Percentiles rank a stretch among this genome's conserved stretches.
Conservation (phyloP, 92 coral and sea anemone genomes). For the Galaxea fascicularis region DNA sequence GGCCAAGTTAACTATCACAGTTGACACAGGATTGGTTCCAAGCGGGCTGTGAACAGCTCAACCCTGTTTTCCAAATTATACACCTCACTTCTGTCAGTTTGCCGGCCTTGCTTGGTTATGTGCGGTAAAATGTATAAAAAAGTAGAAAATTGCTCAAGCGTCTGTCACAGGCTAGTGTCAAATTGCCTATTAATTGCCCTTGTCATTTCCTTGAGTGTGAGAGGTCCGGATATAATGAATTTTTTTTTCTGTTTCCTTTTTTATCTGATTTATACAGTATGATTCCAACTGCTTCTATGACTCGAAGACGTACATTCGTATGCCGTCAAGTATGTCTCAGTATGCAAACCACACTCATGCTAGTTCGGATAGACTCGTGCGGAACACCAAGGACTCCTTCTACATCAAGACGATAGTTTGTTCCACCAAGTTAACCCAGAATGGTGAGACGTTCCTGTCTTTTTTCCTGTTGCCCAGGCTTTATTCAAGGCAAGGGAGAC, state of each 20-base stretch:
- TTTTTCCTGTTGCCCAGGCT: background rate
- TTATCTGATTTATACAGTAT: conserved; percentile 51
- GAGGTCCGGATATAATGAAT: background rate
- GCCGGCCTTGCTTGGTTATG: no score
- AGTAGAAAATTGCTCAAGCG: no score
- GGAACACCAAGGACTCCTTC: conserved; percentile 84
- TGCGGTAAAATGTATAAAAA: no score
- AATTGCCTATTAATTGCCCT: no score
- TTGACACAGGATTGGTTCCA: no score
- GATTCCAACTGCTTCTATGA: conserved; percentile 83
- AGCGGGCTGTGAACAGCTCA: no score
- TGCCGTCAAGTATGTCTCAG: conserved; percentile 80
- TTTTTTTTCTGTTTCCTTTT: background rate
- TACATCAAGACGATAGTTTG: conserved; percentile 83
- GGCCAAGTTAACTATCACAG: no score
- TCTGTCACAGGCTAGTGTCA: no score
- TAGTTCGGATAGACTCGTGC: conserved; percentile 69
- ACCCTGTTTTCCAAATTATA: no score
- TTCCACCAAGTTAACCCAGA: conserved; percentile 95
- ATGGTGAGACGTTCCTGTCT: conserved; percentile 59
- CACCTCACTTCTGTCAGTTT: no score
- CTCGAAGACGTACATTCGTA: conserved; percentile 78
- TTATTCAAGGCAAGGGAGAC: no score
- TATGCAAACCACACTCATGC: conserved; percentile 57
- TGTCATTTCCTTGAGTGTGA: background rate